phyloP scores from a whole-genome alignment of 2,888 invertebrate genomes.

The Eupithecia abbreviata region DNA sequence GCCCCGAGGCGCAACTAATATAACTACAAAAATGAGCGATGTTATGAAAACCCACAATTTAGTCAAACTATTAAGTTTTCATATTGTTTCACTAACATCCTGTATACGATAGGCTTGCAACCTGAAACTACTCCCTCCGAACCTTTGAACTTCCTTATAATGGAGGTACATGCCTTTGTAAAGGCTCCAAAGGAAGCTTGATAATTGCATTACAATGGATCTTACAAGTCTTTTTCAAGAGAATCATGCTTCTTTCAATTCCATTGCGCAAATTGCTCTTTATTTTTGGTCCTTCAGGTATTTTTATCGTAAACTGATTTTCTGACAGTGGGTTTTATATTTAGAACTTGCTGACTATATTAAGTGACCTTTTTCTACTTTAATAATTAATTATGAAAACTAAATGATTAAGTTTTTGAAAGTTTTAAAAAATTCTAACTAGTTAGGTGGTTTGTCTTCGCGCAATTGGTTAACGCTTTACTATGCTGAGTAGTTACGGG shows the following conservation, averaged over 20 bases:
- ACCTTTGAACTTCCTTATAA: slow-evolving; percentile 16
- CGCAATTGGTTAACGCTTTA: too few relatives aligned
- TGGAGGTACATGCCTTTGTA: slow-evolving; percentile 5
- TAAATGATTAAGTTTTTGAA: too few relatives aligned
- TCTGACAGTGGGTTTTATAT: background rate
- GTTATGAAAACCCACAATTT: background rate
- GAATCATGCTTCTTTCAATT: background rate
- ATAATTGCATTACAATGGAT: slow-evolving; percentile 20
- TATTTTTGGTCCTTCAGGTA: background rate
- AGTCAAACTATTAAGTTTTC: background rate
- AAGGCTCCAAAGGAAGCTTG: slow-evolving; percentile 8
- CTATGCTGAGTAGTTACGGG: too few relatives aligned
- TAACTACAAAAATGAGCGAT: too few relatives aligned
- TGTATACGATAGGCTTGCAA: slow-evolving; percentile 15
- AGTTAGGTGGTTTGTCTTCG: too few relatives aligned
- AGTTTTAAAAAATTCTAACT: too few relatives aligned
- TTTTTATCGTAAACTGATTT: background rate
- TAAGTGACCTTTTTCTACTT: background rate
- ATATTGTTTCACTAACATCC: background rate
- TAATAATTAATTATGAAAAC: background rate
- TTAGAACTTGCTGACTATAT: background rate
- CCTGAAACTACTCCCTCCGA: slow-evolving; percentile 13
- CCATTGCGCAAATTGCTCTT: background rate
- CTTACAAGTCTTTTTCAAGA: slow-evolving; percentile 4
- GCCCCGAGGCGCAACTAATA: too few relatives aligned